Evolutionary conservation across 1,140 invertebrate species (phyloP), one percentile per base, ranked within the genome.

Genomic region (Penaeus vannamei): DNA sequence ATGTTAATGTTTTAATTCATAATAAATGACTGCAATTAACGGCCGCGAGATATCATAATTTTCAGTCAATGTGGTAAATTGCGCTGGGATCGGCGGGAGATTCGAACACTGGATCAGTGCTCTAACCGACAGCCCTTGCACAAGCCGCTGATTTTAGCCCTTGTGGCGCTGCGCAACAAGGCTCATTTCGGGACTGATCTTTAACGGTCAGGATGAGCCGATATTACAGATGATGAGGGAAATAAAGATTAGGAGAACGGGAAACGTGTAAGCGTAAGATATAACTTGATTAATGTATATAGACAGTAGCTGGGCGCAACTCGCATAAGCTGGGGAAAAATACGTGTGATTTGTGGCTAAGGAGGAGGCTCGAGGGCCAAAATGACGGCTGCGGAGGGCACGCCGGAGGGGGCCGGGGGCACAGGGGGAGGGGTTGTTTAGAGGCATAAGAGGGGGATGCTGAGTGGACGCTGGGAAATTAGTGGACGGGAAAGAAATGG

Each of bases 1-100:
- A 90, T 90, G 89, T 90, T 90, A 90, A 90, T 90, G 89, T 90
- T 90, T 90, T 90, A 90, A 90, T 90, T 90, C 89, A 90, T 90
- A 90, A 90, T 90, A 90, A 90, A 90, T 90, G 89, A 90, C 85
- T 84, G 85, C 89, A 90, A 90, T 90, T 90, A 90, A 90, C 89
- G 80, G 85, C 89, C 66, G 64, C 77, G 80, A 90, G 89, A 90
- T 90, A 90, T 90, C 89, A 90, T 90, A 90, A 90, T 90, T 90
- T 77, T 90, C 62, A 90, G 89, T 90, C 89, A 90, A 90, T 90
- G 89, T 84, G 85, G 89, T 90, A 90, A 90, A 90, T 90, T 87
- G 89, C 66, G 80, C 81, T 76, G 66, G 89, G 89, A 87, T 84
- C 46, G 89, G 20, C 53, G 64, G 89, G 66, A 83, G 89, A 90